Base-by-base conservation (phyloP, 1,140 invertebrate genomes). In the Coenobita brevimanus region DNA sequence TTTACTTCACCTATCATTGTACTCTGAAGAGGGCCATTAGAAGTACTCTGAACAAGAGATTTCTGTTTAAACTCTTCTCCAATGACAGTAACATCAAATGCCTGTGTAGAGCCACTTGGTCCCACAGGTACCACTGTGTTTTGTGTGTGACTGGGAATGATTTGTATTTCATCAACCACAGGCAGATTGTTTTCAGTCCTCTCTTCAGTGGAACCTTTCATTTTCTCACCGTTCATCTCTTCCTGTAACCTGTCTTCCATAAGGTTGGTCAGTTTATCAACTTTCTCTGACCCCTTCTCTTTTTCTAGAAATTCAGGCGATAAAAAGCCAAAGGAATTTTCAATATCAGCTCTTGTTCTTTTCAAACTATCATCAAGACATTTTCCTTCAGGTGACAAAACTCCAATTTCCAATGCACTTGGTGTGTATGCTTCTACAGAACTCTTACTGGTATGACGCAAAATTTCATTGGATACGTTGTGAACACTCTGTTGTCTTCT, bases 361-460 rank as follows among this genome's bases (percentile, higher is more conserved):
- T 1, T 2, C 1, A 38, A 17, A 13, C 33, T 71, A 38, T 71
- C 67, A 15, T 71, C 33, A n/a, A n/a, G n/a, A n/a, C n/a, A n/a
- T 21, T 71, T 71, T 36, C 33, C 33, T 71, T 71, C 41, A 13
- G 33, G 41, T 36, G 67, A 21, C 36, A 38, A 4, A 15, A 71
- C 33, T 15, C 6, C 41, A 6, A 38, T 38, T 36, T 71, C 67
- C 67, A 36, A 38, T 4, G 41, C 24, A n/a, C 15, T 71, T 13
- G 30, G 33, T 2, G 30, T 36, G 67, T 38, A 38, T 38, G 67
- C 36, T 24, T 71, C 67, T 0, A 38, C 4, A 38, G 67, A 71
- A 17, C 67, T 71, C 21, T 71, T 71, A 71, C 67, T 71, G 8
- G 67, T 71, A n/a, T 71, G 67, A 21, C 67, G 67, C 41, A 71